These are phyloP conservation scores for Kryptolebias ocellatus DNA, from an alignment of 2,797 vertebrate species.

Conservation along the genomic window DNA sequence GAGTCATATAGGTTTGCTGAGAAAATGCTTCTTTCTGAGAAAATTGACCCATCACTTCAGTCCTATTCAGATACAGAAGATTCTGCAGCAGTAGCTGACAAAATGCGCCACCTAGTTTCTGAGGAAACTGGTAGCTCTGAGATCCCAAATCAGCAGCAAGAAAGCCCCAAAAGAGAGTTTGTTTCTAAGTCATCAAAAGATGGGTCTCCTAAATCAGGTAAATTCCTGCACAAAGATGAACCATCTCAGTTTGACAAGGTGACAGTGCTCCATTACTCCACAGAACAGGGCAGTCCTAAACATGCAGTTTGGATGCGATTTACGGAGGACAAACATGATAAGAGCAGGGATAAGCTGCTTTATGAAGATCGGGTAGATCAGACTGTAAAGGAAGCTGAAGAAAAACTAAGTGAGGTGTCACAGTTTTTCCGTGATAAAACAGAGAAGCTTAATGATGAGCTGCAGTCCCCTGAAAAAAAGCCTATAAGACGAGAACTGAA, in stretches of 20 bases:
- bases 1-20: constrained; percentile 99
- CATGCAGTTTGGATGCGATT: constrained; percentile 98
- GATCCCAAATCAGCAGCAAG: constrained; percentile 78
- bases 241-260: constrained; percentile 92
- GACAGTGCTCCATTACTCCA: constrained; percentile 95
- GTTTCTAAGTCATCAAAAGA: constrained; percentile 92
- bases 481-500: constrained; percentile 83
- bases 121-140: constrained; percentile 85
- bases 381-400: constrained; percentile 98
- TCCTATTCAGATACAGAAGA: constrained; percentile 95
- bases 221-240: constrained; percentile 88
- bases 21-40: constrained; percentile 99
- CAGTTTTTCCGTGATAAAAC: constrained; percentile 99
- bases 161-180: constrained; percentile 88
- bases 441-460: constrained; percentile 96
- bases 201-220: constrained; percentile 90
- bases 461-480: constrained; percentile 98
- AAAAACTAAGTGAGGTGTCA: constrained; percentile 97
- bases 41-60: constrained; percentile 83
- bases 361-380: constrained; percentile 99
- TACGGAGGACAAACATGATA: constrained; percentile 95
- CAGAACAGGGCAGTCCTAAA: constrained; percentile 94
- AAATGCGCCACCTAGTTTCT: constrained; percentile 80
- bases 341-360: constrained; percentile 94
- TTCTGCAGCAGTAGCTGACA: constrained; percentile 82